Evolutionary conservation across 2,113 vertebrate species (phyloP).

Genomic region (Scalopus aquaticus): DNA sequence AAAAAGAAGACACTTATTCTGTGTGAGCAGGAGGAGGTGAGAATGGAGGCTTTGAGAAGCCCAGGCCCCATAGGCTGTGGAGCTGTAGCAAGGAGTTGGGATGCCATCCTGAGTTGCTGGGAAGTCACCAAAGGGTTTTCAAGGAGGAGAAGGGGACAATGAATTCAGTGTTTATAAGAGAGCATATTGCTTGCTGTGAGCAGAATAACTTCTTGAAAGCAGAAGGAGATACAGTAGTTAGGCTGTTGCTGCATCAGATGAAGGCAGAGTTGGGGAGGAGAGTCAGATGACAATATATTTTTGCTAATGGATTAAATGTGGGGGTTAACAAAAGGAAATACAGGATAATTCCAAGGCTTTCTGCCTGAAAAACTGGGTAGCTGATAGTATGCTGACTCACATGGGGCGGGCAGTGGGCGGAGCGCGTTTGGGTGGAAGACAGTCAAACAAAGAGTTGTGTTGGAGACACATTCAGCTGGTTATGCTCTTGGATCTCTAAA

Average conservation of each 20-base stretch:
- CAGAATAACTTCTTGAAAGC: neutral
- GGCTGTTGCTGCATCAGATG: neutral
- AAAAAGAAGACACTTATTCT: neutral
- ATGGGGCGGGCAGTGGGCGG: neutral
- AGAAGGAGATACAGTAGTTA: neutral
- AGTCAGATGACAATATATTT: constrained; percentile 6
- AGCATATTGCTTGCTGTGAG: neutral
- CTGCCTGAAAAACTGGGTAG: constrained; percentile 24
- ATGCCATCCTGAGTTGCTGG: neutral
- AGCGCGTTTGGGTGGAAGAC: constrained; percentile 14
- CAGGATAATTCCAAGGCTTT: constrained; percentile 6
- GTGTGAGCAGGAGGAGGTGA: neutral
- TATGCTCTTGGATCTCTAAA: neutral
- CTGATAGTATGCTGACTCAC: constrained; percentile 33
- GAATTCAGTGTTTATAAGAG: neutral
- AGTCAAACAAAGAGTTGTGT: neutral
- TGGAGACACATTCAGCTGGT: neutral
- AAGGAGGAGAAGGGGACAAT: neutral
- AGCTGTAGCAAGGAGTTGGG: neutral
- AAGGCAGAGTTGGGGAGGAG: neutral
- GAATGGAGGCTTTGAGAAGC: neutral
- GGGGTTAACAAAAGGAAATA: constrained; percentile 19
- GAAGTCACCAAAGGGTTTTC: neutral
- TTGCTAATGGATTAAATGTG: constrained; percentile 21
- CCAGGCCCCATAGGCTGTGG: neutral